These are phyloP conservation scores for Neosilurus mollespiculum DNA, from an alignment of 2,797 vertebrate species.

Conservation along the genomic window DNA sequence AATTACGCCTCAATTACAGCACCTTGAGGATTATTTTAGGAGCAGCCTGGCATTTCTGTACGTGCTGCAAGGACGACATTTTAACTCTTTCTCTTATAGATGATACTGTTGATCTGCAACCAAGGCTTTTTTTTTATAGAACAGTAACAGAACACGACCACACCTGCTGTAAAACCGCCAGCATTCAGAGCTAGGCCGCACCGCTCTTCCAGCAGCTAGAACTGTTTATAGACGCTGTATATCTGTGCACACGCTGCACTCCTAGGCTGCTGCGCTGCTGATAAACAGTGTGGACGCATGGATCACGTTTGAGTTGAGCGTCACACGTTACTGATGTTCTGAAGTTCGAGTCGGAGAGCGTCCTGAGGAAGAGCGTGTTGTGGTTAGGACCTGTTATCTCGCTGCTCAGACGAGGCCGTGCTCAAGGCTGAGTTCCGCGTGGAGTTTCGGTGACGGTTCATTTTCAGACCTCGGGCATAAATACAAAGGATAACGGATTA, in stretches of 20 bases:
- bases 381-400: neutral
- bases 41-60: neutral
- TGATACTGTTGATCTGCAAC: neutral
- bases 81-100: neutral
- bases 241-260: no score
- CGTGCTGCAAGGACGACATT: neutral
- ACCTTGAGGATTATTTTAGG: neutral
- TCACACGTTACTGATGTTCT: neutral
- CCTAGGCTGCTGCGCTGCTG: no score
- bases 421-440: neutral
- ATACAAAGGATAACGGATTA: neutral
- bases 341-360: neutral
- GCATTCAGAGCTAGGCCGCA: neutral
- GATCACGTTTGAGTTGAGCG: no score
- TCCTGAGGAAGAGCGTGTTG: neutral
- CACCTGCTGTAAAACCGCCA: slow-evolving; percentile 1
- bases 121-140: neutral
- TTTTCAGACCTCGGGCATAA: neutral
- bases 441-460: no score
- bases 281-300: no score
- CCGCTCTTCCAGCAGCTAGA: neutral
- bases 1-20: neutral
- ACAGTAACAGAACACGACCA: neutral
- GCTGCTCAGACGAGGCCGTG: neutral
- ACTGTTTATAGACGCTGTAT: neutral